Conservation (phyloP, 2,113 vertebrate genomes). For the Lucifuga dentata region DNA sequence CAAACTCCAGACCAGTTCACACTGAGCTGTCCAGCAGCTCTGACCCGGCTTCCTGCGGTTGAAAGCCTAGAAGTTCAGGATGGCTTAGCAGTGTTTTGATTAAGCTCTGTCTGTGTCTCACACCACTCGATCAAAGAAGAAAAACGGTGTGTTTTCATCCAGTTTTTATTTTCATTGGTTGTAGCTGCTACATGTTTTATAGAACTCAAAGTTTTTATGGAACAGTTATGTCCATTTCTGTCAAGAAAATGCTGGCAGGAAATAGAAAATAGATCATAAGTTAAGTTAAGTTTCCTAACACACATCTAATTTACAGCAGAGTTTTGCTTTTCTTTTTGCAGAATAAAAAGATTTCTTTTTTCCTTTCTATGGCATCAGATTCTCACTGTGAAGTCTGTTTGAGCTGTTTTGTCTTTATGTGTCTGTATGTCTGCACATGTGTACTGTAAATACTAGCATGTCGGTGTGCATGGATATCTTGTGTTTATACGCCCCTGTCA, state of each 20-base stretch:
- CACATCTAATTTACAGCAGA: slow-evolving; percentile 24
- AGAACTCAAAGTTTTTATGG: slow-evolving; percentile 52
- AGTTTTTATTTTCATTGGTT: slow-evolving; percentile 19
- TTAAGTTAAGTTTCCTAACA: slow-evolving; percentile 15
- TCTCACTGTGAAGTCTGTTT: slow-evolving; percentile 24
- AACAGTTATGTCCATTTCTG: slow-evolving; percentile 28
- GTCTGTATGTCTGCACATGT: slow-evolving; percentile 3
- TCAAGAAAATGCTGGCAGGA: neutral
- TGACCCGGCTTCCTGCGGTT: slow-evolving; percentile 70
- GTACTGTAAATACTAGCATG: too few species aligned
- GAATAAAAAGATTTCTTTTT: neutral
- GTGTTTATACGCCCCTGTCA: slow-evolving; percentile 8
- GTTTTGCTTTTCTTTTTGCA: slow-evolving; percentile 3
- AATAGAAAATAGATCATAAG: slow-evolving; percentile 38
- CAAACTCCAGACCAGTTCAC: slow-evolving; percentile 51
- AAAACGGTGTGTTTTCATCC: slow-evolving; percentile 39
- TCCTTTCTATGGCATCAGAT: slow-evolving; percentile 11
- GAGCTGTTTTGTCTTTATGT: slow-evolving; percentile 12
- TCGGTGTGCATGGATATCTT: slow-evolving; percentile 9
- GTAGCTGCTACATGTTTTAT: slow-evolving; percentile 33
- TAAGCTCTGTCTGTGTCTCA: slow-evolving; percentile 67
- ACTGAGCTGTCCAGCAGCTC: slow-evolving; percentile 60
- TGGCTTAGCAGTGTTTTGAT: slow-evolving; percentile 74
- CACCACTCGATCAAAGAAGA: slow-evolving; percentile 66
- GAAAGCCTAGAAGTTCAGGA: slow-evolving; percentile 68